Percentiles rank a stretch among this genome's conserved stretches.
Conservation (phyloP, 2,113 vertebrate species). For the Chroicocephalus ridibundus region DNA sequence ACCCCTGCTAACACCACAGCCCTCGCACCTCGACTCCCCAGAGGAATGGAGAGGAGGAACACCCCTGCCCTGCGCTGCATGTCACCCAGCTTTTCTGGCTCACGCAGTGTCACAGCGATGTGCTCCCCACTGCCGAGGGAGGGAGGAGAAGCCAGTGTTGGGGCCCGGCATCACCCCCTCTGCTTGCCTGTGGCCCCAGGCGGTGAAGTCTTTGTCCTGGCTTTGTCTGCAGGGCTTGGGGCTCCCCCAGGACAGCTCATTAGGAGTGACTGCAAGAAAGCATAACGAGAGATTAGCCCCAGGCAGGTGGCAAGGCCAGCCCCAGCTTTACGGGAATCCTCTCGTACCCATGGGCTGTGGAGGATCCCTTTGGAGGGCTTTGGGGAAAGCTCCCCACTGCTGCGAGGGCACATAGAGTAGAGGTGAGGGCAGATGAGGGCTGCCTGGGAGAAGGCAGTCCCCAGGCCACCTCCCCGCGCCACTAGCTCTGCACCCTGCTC, state of each 20-base stretch:
- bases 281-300: neutral
- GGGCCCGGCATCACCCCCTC: neutral
- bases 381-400: neutral
- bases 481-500: neutral
- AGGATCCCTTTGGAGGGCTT: neutral
- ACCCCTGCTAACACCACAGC: neutral
- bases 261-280: neutral
- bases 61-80: neutral
- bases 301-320: neutral
- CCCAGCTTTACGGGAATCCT: neutral
- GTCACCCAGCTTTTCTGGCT: neutral
- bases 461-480: neutral
- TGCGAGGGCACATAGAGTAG: neutral
- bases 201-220: neutral
- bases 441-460: neutral
- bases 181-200: neutral
- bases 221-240: neutral
- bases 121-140: neutral
- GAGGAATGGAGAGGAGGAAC: fast-evolving
- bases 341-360: fast-evolving
- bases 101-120: fast-evolving
- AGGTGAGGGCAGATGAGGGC: fast-evolving
- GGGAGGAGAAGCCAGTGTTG: neutral
- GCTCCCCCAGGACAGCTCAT: neutral
- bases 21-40: fast-evolving